Evolutionary conservation across 1,140 invertebrate genomes (phyloP).

Genomic region (Drosophila suzukii): DNA sequence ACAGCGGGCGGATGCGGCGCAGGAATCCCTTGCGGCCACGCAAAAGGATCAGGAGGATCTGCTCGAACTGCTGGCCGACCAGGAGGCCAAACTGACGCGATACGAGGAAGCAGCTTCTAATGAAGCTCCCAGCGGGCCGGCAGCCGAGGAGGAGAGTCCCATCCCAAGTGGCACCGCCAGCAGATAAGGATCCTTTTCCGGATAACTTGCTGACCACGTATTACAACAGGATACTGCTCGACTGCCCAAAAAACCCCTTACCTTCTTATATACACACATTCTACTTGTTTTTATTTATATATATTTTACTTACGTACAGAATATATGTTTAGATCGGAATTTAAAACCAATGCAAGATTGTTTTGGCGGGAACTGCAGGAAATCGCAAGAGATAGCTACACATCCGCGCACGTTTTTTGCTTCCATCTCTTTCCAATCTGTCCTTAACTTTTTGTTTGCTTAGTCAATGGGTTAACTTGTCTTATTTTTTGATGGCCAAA

Average conservation of each 20-base stretch:
- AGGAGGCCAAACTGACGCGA: constrained; percentile 82
- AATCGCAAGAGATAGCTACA: not conserved
- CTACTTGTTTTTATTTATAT: constrained; percentile 48
- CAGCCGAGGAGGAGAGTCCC: constrained; percentile 2
- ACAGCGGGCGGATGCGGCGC: constrained; percentile 49
- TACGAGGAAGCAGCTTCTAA: constrained; percentile 51
- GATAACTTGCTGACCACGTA: constrained; percentile 3
- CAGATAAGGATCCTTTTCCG: constrained; percentile 38
- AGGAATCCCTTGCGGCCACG: constrained; percentile 87
- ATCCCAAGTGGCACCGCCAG: constrained; percentile 19
- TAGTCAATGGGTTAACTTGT: not conserved
- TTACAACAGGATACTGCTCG: constrained; percentile 13
- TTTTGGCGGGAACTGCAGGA: constrained; percentile 21
- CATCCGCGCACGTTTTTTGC: no score
- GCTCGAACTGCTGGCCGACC: constrained; percentile 92
- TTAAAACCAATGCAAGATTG: not conserved
- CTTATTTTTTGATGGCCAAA: no score
- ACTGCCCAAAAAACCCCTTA: constrained; percentile 21
- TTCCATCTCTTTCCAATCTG: constrained; percentile 15
- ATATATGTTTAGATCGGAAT: constrained; percentile 23
- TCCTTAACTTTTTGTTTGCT: not conserved
- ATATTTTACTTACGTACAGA: constrained; percentile 18
- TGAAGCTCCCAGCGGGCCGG: constrained; percentile 6
- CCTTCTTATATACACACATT: constrained; percentile 41
- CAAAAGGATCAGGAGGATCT: constrained; percentile 96